A percentile compares a stretch with the other conserved stretches of the same genome.
Conservation (phyloP, 2,797 vertebrate species). For the Onychomys torridus region DNA sequence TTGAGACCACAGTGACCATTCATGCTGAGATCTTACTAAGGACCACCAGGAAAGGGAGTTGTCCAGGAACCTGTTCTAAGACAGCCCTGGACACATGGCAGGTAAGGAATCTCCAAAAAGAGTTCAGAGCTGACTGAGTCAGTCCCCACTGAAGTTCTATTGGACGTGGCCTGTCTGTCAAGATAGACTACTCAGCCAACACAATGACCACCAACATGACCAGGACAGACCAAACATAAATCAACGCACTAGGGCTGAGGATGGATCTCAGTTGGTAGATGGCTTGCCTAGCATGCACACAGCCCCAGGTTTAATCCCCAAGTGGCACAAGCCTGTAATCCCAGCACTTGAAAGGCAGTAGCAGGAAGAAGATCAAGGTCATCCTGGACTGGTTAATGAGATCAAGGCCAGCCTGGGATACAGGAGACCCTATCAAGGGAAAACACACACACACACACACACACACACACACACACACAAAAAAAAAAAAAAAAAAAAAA, state of each 20-base stretch:
- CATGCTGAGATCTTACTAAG: not conserved
- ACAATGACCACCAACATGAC: not conserved
- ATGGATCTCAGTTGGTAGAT: not conserved
- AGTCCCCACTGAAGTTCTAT: not conserved
- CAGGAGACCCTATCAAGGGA: not conserved
- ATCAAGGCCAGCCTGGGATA: not conserved
- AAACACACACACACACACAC: not conserved
- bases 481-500: no score
- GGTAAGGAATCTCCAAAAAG: not conserved
- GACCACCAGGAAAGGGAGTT: not conserved
- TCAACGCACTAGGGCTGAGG: not conserved
- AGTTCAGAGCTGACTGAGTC: not conserved
- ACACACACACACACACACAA: not conserved
- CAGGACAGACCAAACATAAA: not conserved
- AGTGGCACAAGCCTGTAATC: not conserved
- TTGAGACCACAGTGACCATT: not conserved
- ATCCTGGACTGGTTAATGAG: not conserved
- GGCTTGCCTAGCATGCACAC: no score
- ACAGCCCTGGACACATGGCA: not conserved
- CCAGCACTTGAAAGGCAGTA: not conserved
- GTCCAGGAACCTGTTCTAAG: not conserved
- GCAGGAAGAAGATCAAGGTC: not conserved
- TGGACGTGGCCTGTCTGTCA: not conserved
- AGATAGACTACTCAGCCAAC: not conserved
- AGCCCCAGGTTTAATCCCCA: not conserved